These are phyloP conservation scores for Macheiramphus alcinus DNA, from an alignment of 2,113 vertebrate species.

Conservation along the genomic window DNA sequence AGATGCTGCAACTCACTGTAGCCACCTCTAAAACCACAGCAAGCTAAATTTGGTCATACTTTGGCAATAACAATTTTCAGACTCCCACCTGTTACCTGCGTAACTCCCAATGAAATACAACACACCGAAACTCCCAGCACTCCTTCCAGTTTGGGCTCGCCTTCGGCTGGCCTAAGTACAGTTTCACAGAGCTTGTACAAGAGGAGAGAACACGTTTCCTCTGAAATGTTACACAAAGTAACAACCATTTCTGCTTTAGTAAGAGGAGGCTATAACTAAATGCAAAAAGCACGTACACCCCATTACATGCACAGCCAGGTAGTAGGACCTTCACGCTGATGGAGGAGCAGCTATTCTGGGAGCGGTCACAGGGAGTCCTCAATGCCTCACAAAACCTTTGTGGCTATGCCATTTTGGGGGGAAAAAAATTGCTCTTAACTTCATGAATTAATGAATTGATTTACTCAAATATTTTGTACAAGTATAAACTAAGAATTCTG, in stretches of 20 bases:
- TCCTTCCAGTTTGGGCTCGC: not conserved
- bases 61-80: not conserved
- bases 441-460: not conserved
- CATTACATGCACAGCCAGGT: not conserved
- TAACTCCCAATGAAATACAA: not conserved
- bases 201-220: not conserved
- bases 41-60: not conserved
- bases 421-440: not conserved
- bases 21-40: not conserved
- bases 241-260: not conserved
- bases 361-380: not conserved
- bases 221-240: not conserved
- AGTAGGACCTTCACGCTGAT: not conserved
- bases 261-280: not conserved
- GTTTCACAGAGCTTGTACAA: not conserved
- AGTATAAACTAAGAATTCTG: not conserved
- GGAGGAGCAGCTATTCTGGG: not conserved
- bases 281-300: not conserved
- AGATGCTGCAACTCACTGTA: not conserved
- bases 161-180: accelerated
- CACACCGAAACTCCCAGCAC: not conserved
- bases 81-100: not conserved
- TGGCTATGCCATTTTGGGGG: accelerated
- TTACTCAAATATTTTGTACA: not conserved
- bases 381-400: not conserved